Base-by-base conservation (phyloP, 2,797 vertebrate species). In the Typhlichthys subterraneus region DNA sequence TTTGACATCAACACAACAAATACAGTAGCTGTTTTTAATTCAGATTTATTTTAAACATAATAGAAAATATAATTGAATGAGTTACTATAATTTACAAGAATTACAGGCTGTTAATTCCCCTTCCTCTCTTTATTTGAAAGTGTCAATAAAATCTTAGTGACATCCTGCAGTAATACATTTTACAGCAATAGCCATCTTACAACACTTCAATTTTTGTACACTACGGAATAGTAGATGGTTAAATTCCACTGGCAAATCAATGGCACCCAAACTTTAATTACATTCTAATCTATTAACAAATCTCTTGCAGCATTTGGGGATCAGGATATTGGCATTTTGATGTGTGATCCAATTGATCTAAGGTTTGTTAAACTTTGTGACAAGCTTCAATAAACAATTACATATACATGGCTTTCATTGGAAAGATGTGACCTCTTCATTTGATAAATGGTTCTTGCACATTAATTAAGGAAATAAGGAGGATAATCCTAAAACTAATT, bases 251-350 rank as follows among this genome's bases (percentile, higher is more conserved):
- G 42, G 72, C 63, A 69, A 83, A 89, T 89, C 82, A 87, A 82
- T 85, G 73, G 55, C 66, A 53, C 53, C 53, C 63, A 79, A 72
- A 59, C 64, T 83, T 84, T 85, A 85, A 88, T 91, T 87, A 85
- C 74, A 61, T 68, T 73, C 48, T 45, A 67, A 75, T 85, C 69
- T 49, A 73, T 82, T 65, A 63, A 79, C 72, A 85, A 82, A 85
- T 82, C 70, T 78, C 71, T 75, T 66, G 53, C 65, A 72, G 75
- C 62, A 85, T 73, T 73, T 64, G 67, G 57, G 69, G 65, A 78
- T 57, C 75, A 69, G 69, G 75, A 72, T 87, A 89, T 81, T 82
- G 77, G 64, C 76, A 85, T 69, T 69, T 80, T 12, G 58, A 53
- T 62, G 31, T 56, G 65, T 66, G 69, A 83, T 69, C 69, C 63